These are phyloP conservation scores for Platysteira castanea DNA, from an alignment of 2,113 vertebrate genomes.

Conservation along the genomic window DNA sequence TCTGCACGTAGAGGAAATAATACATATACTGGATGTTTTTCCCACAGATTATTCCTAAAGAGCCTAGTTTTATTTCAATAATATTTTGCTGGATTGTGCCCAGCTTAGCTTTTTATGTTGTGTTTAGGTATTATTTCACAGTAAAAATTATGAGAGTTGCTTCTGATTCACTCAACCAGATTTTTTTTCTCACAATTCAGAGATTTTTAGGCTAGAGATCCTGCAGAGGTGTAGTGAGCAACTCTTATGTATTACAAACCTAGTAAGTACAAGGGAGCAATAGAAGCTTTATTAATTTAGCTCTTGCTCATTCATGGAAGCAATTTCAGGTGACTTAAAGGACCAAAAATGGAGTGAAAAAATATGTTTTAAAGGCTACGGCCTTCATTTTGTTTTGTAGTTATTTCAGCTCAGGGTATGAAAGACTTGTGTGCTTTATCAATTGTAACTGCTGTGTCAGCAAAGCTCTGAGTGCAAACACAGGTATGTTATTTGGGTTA, in stretches of 20 bases:
- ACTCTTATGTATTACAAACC: neutral
- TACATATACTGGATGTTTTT: neutral
- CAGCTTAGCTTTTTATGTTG: neutral
- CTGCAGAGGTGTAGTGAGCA: neutral
- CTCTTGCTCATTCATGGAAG: neutral
- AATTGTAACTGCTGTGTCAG: neutral
- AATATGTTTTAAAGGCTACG: neutral
- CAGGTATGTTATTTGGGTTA: neutral
- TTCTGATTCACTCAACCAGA: neutral
- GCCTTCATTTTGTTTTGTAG: neutral
- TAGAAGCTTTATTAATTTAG: neutral
- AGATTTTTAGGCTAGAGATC: neutral
- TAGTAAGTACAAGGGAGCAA: neutral
- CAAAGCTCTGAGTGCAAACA: neutral
- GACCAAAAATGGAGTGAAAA: neutral
- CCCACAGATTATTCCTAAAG: neutral
- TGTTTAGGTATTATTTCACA: neutral
- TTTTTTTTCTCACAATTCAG: neutral
- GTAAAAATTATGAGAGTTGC: neutral
- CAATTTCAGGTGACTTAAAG: neutral
- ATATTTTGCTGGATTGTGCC: neutral
- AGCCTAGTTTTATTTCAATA: neutral
- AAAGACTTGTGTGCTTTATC: neutral
- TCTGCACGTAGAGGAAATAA: neutral
- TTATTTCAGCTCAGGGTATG: neutral